Conservation (phyloP, 2,113 vertebrate species). For the Prunella fulvescens region DNA sequence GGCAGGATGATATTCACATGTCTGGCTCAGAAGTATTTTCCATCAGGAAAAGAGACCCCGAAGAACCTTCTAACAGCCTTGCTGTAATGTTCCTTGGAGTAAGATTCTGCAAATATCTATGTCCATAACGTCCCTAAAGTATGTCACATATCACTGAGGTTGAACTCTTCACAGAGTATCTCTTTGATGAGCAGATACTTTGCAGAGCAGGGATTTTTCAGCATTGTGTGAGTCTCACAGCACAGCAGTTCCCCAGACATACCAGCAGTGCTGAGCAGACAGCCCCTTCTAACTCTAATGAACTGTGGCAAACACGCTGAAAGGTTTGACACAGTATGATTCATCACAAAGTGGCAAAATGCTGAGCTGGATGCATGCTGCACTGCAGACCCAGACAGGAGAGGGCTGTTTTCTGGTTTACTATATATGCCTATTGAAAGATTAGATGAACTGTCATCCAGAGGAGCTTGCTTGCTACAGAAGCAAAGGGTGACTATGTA, state of each 20-base stretch:
- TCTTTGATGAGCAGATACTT: neutral
- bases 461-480: neutral
- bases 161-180: neutral
- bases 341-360: neutral
- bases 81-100: neutral
- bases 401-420: neutral
- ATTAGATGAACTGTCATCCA: neutral
- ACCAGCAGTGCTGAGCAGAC: accelerated
- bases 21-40: neutral
- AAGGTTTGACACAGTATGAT: neutral
- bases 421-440: neutral
- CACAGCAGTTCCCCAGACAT: neutral
- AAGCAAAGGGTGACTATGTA: neutral
- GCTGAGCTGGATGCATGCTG: neutral
- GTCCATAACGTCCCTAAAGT: neutral
- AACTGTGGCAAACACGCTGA: neutral
- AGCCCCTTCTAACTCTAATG: neutral
- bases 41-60: neutral
- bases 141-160: accelerated
- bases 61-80: neutral
- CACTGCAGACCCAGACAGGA: neutral
- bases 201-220: neutral
- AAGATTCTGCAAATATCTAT: neutral
- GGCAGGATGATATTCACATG: neutral
- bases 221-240: neutral